Conservation (phyloP, 2,113 vertebrate genomes). For the Brachypteracias leptosomus region DNA sequence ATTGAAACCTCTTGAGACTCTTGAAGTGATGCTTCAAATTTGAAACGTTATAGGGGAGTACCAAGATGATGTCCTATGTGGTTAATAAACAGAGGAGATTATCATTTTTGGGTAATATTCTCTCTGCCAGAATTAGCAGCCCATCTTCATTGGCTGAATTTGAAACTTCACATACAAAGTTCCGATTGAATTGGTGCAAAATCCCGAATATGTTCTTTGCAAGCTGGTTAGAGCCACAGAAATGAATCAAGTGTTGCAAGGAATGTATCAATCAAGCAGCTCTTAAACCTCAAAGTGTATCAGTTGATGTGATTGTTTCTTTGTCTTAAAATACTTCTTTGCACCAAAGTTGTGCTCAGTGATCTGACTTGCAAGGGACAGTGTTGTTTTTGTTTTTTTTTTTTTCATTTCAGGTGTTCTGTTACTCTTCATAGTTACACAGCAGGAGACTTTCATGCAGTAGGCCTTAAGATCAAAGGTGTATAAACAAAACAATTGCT, state of each 20-base stretch:
- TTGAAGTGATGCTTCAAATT: neutral
- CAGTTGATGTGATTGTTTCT: neutral
- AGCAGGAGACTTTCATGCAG: neutral
- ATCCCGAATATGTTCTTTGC: neutral
- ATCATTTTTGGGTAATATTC: neutral
- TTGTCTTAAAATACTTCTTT: neutral
- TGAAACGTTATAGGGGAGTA: neutral
- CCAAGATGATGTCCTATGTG: neutral
- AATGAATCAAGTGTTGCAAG: fast-evolving
- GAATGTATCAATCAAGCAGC: neutral
- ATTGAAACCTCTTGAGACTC: neutral
- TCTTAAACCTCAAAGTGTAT: neutral
- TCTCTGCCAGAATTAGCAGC: neutral
- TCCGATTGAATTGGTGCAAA: neutral
- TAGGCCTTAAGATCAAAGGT: neutral
- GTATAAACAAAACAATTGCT: neutral
- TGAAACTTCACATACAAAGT: neutral
- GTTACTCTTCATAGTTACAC: neutral
- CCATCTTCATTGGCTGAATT: neutral
- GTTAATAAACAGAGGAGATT: neutral
- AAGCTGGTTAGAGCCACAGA: neutral
- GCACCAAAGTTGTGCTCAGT: fast-evolving
- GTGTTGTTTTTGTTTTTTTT: neutral
- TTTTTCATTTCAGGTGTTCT: neutral
- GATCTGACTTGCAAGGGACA: neutral